Percentiles rank a stretch among this genome's conserved stretches.
Conservation (phyloP, 2,888 invertebrate species). For the Tinea trinotella region DNA sequence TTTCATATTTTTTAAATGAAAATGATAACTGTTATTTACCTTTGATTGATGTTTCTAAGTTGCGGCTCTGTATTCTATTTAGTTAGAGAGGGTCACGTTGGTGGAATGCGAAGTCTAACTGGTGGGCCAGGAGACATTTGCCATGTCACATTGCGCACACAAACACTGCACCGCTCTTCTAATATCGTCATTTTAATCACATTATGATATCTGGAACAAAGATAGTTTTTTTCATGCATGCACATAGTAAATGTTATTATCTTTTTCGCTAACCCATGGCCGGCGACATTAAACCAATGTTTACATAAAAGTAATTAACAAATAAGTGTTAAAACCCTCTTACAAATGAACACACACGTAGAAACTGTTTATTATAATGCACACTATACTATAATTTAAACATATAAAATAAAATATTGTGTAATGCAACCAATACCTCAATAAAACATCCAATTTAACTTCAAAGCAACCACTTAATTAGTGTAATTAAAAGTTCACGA, state of each 20-base stretch:
- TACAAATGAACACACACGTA: not conserved
- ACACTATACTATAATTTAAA: not conserved
- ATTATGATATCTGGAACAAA: not conserved
- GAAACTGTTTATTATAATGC: not conserved
- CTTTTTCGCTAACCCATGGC: not conserved
- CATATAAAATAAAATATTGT: not conserved
- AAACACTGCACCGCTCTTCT: not conserved
- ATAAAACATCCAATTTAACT: not conserved
- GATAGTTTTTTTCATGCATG: not conserved
- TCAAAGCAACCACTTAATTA: not conserved
- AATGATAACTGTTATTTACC: constrained; percentile 39
- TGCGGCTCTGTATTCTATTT: no score
- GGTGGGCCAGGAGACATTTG: not conserved
- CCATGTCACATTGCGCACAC: not conserved
- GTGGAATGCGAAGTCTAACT: not conserved
- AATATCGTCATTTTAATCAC: not conserved
- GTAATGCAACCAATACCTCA: not conserved
- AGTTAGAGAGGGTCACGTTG: no score
- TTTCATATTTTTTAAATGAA: constrained; percentile 32
- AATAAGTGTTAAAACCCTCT: not conserved
- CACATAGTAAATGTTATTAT: not conserved
- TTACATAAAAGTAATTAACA: not conserved
- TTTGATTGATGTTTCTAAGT: no score
- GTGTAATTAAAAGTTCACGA: not conserved
- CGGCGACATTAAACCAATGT: not conserved